These are phyloP conservation scores for Pseudeuparius sepicola DNA, from an alignment of 2,888 invertebrate genomes.

Conservation along the genomic window DNA sequence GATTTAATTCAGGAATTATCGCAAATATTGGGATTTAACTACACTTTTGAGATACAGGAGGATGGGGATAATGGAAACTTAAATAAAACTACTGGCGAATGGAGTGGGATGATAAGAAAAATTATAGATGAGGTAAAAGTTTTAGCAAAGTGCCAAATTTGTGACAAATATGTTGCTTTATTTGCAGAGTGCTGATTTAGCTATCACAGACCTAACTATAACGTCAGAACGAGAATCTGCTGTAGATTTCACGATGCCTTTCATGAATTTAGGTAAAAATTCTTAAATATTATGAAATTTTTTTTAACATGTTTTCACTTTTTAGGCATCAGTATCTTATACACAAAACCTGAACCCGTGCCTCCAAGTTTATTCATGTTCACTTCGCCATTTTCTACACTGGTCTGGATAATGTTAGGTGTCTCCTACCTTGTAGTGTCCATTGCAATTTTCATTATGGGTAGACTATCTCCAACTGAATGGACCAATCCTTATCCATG, in stretches of 20 bases:
- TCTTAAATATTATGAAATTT: conserved; percentile 4
- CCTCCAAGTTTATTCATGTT: conserved; percentile 87
- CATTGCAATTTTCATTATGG: conserved; percentile 61
- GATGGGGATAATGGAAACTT: conserved; percentile 67
- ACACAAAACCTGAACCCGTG: conserved; percentile 74
- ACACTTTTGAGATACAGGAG: conserved; percentile 65
- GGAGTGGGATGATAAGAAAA: conserved; percentile 69
- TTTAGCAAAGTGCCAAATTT: no score
- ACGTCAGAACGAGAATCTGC: conserved; percentile 80
- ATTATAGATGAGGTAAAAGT: conserved; percentile 56
- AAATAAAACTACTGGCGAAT: conserved; percentile 48
- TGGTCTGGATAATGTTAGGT: conserved; percentile 76
- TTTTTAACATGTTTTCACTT: conserved; percentile 7
- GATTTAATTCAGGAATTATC: conserved; percentile 77
- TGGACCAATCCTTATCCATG: conserved; percentile 85
- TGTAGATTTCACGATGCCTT: conserved; percentile 92
- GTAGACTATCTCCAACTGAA: conserved; percentile 70
- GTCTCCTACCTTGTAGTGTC: conserved; percentile 74
- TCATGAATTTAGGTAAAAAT: conserved; percentile 71
- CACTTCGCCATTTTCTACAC: conserved; percentile 74
- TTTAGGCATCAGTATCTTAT: conserved; percentile 77
- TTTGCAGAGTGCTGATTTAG: conserved; percentile 73
- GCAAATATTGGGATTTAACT: conserved; percentile 69
- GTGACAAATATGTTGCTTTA: conserved; percentile 9
- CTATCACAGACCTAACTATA: conserved; percentile 83